Evolutionary conservation across 2,888 invertebrate species (phyloP), one percentile per base, ranked within the genome.

Genomic region (Encarsia formosa): DNA sequence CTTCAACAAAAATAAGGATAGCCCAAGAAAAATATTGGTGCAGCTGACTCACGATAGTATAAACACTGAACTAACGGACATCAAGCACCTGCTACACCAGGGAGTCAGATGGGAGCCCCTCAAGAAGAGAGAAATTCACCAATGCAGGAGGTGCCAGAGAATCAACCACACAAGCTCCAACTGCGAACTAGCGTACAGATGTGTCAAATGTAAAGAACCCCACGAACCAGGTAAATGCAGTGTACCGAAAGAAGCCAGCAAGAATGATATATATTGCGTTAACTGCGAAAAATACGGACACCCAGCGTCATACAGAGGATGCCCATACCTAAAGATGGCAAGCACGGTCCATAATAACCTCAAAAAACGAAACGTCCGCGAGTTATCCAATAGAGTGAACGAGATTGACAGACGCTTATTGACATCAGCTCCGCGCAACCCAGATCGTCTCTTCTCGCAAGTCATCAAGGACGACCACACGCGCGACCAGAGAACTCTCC

Each of bases 21-120:
- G 9, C 1, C 37, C 57, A 3, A 53, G 59, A 0, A 47, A 60
- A 0, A 59, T 47, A 19, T 3, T 59, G 24, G 56, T 63, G 0
- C 54, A 60, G 46, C 0, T 60, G 1, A 43, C 59, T 1, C 29
- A 46, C 0, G 18, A 51, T 1, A 59, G 59, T 9, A 37, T 42
- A 11, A 1, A 45, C 1, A 22, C 32, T 1, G 53, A 52, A 2
- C 1, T 61, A 2, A 29, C 47, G 1, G 18, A 54, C 31, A 52
- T 61, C 2, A 58, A 51, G 37, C 16, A 22, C 0, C 1, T 63
- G 0, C n/a, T 52, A 1, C 46, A 59, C 24, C 57, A 57, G 16
- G 29, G 51, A 3, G 45, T 57, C 4, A 24, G 24, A 26, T 54
- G 51, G 43, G 53, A 56, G 18, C 42, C 13, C 35, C 35, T 56